Evolutionary conservation across 2,797 vertebrate genomes (phyloP), one percentile per base, ranked within the genome.

Genomic region (Enteromius mattozi): DNA sequence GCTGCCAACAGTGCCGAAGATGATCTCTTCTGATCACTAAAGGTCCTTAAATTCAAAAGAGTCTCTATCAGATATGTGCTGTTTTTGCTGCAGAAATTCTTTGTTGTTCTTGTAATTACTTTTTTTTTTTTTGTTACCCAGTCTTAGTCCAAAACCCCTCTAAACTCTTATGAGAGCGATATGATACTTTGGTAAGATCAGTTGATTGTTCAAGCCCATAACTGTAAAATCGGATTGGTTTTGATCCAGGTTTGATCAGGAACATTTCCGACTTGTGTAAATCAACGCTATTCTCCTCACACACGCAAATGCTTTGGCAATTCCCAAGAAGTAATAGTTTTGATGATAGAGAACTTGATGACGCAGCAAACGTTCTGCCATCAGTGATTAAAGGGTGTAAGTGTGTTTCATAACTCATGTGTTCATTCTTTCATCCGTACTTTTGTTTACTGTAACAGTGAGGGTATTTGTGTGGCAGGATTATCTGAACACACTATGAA

Each of bases 221-320:
- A 45, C n/a, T 24, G n/a, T 70, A 14, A 70, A 70, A 45, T 70
- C 40, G 3, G 66, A 40, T 40, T n/a, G 66, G 19, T 40, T 69
- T 69, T n/a, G 72, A 35, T 54, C 5, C 47, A 75, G 30, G 30
- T 74, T 5, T 27, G 49, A 74, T 51, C 47, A 51, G 47, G 27
- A 51, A 76, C 49, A 37, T 76, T 76, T 76, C 72, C 19, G 54
- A 56, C 49, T 2, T 14, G 49, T 33, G 17, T 54, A 54, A 75
- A 54, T 54, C 47, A 51, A 45, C 5, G 1, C 66, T 69, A 19
- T 24, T 66, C 16, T 35, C 30, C 63, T 66, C 63, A 66, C 61
- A 65, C 27, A 63, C 37, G 35, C 19, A 6, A 54, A 75, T 30
- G 19, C 33, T 33, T 74, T 12, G 27, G 47, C 27, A 33, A 19